phyloP scores from a whole-genome alignment of 2,888 invertebrate species.

The Tipula confusa region DNA sequence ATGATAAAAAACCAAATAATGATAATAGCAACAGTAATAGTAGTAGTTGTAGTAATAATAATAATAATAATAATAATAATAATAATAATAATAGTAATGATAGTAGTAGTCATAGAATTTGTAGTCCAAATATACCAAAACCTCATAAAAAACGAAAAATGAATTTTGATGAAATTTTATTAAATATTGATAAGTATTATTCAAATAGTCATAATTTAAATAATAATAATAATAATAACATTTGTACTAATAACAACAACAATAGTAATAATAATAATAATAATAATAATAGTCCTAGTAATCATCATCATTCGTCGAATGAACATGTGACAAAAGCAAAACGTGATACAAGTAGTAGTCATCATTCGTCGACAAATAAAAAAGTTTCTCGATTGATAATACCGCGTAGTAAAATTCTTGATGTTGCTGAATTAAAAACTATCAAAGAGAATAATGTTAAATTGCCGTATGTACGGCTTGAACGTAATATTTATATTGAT shows the following conservation, averaged over 20 bases:
- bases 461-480: conserved; percentile 26
- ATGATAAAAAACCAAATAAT: neutral
- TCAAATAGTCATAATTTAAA: conserved; percentile 1
- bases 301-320: neutral
- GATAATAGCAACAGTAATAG: neutral
- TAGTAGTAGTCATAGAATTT: neutral
- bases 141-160: conserved; percentile 31
- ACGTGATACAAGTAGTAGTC: neutral
- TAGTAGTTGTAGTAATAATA: neutral
- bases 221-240: neutral
- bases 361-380: neutral
- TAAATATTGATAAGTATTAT: conserved; percentile 33
- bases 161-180: conserved; percentile 34
- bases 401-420: conserved; percentile 26
- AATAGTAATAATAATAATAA: neutral
- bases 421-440: conserved; percentile 12
- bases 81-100: neutral
- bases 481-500: conserved; percentile 30
- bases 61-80: neutral
- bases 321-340: neutral
- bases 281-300: neutral
- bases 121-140: conserved; percentile 14
- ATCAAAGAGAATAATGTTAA: conserved; percentile 26
- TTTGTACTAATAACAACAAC: conserved; percentile 21
- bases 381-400: conserved; percentile 17